Evolutionary conservation across 2,888 invertebrate species (phyloP).

Genomic region (Noctua pronuba): DNA sequence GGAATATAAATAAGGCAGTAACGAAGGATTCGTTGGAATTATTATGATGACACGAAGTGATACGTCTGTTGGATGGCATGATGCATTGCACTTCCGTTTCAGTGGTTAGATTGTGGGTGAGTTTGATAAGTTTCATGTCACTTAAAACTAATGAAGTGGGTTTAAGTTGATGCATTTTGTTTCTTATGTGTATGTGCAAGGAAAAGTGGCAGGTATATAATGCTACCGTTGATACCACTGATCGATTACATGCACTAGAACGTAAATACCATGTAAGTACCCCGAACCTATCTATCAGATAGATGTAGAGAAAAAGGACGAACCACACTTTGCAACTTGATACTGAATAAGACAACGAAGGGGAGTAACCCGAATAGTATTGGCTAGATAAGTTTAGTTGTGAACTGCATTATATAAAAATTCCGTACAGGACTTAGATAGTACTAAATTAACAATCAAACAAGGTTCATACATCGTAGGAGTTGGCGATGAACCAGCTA

Average conservation of each 20-base stretch:
- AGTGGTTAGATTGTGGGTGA: constrained; percentile 65
- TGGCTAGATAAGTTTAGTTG: background rate
- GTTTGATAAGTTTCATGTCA: constrained; percentile 63
- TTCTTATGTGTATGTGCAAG: constrained; percentile 34
- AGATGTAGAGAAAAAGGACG: background rate
- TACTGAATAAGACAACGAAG: background rate
- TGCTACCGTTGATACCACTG: constrained; percentile 50
- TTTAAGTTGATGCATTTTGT: constrained; percentile 36
- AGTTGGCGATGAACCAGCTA: background rate
- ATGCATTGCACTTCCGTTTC: constrained; percentile 77
- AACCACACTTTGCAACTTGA: background rate
- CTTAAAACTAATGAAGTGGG: constrained; percentile 54
- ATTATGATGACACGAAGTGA: constrained; percentile 71
- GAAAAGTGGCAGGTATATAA: constrained; percentile 35
- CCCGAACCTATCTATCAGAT: background rate
- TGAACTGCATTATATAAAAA: background rate
- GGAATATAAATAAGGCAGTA: constrained; percentile 74
- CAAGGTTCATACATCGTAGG: background rate
- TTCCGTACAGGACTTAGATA: background rate
- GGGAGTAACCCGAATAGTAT: background rate
- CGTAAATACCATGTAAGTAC: constrained; percentile 13
- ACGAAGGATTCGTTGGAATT: constrained; percentile 70
- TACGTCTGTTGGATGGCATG: constrained; percentile 73
- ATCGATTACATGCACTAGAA: constrained; percentile 30
- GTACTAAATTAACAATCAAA: background rate